Conservation (phyloP, 2,888 invertebrate species). For the Zhuqinia jingwanae region DNA sequence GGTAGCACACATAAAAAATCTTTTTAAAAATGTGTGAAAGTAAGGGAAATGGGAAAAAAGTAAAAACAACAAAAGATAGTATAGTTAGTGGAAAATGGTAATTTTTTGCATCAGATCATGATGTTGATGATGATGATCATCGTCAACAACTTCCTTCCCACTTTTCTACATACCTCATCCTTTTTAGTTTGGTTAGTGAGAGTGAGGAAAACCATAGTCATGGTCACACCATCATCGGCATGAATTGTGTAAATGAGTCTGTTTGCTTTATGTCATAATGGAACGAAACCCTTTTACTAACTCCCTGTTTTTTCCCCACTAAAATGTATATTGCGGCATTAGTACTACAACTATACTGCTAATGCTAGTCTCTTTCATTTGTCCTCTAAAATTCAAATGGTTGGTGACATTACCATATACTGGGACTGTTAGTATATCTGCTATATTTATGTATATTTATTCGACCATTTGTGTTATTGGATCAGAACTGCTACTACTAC, state of each 20-base stretch:
- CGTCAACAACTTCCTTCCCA: slow-evolving; percentile 24
- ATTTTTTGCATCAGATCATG: slow-evolving; percentile 1
- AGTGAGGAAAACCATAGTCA: background rate
- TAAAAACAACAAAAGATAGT: too few relatives aligned
- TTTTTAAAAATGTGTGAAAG: background rate
- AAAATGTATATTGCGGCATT: too few relatives aligned
- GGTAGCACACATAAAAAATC: too few relatives aligned
- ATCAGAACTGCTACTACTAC: background rate
- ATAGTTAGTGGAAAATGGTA: slow-evolving; percentile 16
- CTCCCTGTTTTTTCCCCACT: background rate
- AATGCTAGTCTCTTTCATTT: slow-evolving; percentile 6
- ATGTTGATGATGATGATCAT: slow-evolving; percentile 17
- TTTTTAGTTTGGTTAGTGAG: background rate
- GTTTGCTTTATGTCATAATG: slow-evolving; percentile 22
- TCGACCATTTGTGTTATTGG: slow-evolving; percentile 20
- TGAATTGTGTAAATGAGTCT: slow-evolving; percentile 8
- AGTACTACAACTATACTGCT: too few relatives aligned
- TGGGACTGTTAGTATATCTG: too few relatives aligned
- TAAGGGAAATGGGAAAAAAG: background rate
- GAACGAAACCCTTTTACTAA: background rate
- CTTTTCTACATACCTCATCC: slow-evolving; percentile 4
- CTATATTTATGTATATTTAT: too few relatives aligned
- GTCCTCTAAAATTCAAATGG: slow-evolving; percentile 42
- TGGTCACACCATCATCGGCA: background rate
- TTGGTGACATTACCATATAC: too few relatives aligned